Evolutionary conservation across 2,888 invertebrate genomes (phyloP).

Genomic region (Cheilosia vernalis): DNA sequence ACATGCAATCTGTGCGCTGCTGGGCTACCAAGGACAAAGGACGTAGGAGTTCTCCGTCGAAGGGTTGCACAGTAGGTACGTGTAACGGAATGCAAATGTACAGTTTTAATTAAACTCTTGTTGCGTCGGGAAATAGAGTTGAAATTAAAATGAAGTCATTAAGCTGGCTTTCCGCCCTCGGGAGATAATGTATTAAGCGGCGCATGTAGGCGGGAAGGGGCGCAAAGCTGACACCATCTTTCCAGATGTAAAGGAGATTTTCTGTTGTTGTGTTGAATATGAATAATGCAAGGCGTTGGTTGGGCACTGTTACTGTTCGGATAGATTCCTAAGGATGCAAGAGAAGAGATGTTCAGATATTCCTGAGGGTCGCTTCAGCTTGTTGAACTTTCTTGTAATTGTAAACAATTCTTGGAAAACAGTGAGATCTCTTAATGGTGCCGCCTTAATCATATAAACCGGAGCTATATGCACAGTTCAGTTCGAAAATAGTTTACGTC

Average conservation of each 20-base stretch:
- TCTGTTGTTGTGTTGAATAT: not conserved
- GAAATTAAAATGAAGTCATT: constrained; percentile 22
- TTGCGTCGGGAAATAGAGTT: constrained; percentile 13
- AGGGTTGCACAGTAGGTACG: constrained; percentile 1
- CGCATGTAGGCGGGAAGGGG: not conserved
- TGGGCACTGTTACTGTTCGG: not conserved
- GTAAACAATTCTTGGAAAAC: too few species aligned
- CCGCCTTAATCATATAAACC: too few species aligned
- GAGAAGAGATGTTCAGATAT: too few species aligned
- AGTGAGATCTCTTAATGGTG: too few species aligned
- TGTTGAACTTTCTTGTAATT: too few species aligned
- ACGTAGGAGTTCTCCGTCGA: constrained; percentile 27
- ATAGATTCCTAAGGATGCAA: too few species aligned
- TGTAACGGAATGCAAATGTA: constrained; percentile 41
- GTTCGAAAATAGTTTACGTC: too few species aligned
- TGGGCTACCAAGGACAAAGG: constrained; percentile 3
- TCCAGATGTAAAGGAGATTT: not conserved
- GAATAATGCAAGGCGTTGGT: not conserved
- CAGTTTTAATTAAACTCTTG: constrained; percentile 58
- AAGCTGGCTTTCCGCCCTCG: constrained; percentile 10
- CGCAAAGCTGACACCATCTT: not conserved
- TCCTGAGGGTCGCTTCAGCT: too few species aligned
- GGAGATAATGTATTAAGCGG: not conserved
- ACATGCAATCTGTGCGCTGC: constrained; percentile 49
- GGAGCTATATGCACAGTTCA: too few species aligned